These are phyloP conservation scores for Phrynosoma blainvillii DNA, from an alignment of 2,113 vertebrate genomes.

Conservation along the genomic window DNA sequence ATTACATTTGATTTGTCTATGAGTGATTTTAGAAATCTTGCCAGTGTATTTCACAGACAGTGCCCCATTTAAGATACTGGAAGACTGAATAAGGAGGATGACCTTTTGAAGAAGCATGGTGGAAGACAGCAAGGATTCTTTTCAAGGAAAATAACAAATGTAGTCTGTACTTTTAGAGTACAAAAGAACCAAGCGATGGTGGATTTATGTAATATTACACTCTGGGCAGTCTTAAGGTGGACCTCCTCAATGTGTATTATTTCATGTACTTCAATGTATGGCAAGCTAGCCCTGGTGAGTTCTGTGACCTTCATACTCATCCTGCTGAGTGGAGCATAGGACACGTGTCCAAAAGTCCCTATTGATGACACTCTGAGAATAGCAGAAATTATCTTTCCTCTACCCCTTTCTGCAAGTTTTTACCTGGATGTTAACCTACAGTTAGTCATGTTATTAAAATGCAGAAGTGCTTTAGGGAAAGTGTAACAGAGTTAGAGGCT, in stretches of 20 bases:
- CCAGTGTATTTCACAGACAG: not conserved
- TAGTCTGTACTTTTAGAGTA: not conserved
- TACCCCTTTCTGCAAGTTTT: no score
- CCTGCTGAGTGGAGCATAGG: no score
- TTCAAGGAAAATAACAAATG: not conserved
- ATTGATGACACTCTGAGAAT: no score
- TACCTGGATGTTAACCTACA: no score
- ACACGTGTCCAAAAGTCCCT: no score
- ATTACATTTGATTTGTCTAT: not conserved
- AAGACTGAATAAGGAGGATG: not conserved
- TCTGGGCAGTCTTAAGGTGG: not conserved
- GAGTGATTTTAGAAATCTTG: not conserved
- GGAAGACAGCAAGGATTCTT: not conserved
- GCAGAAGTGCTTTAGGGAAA: no score
- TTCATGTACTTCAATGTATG: no score
- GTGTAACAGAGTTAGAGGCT: no score
- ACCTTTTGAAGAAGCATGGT: not conserved
- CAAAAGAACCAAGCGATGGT: not conserved
- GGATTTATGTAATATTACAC: not conserved
- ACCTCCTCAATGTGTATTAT: not conserved
- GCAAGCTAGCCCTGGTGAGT: no score
- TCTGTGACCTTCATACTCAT: no score
- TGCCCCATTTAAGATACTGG: not conserved
- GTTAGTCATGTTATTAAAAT: no score
- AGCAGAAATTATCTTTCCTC: no score